Percentiles rank a stretch among this genome's conserved stretches.
Conservation (phyloP, 2,888 invertebrate species). For the Pristionchus exspectatus region DNA sequence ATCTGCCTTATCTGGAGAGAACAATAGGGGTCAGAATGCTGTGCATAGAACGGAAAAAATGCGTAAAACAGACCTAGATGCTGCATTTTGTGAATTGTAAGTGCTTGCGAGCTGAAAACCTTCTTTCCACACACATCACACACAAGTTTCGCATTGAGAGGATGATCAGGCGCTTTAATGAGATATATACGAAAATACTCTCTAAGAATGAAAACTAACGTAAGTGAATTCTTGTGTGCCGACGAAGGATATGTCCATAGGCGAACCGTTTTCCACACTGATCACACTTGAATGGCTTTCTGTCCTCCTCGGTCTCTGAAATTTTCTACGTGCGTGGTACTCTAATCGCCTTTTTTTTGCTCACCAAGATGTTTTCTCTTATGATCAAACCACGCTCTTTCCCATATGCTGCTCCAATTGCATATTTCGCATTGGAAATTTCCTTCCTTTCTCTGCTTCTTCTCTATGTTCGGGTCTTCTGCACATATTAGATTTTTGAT, state of each 20-base stretch:
- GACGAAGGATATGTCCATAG: neutral
- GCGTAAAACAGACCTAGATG: neutral
- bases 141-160: neutral
- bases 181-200: neutral
- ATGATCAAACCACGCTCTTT: neutral
- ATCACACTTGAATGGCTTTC: too few species aligned
- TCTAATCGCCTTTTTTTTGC: neutral
- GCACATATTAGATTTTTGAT: too few species aligned
- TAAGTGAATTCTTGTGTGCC: neutral
- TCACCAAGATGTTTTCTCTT: neutral
- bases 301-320: neutral
- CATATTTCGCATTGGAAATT: neutral
- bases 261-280: too few species aligned
- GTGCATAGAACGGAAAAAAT: too few species aligned
- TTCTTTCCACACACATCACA: neutral
- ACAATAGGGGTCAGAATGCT: too few species aligned
- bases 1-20: too few species aligned
- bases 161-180: neutral
- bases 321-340: neutral
- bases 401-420: neutral
- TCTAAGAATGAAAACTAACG: neutral
- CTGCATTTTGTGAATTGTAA: neutral
- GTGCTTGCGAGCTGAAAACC: neutral
- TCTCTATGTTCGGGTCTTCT: neutral
- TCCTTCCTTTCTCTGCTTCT: neutral